Conservation (phyloP, 2,888 invertebrate genomes). For the Bellardia bayeri region DNA sequence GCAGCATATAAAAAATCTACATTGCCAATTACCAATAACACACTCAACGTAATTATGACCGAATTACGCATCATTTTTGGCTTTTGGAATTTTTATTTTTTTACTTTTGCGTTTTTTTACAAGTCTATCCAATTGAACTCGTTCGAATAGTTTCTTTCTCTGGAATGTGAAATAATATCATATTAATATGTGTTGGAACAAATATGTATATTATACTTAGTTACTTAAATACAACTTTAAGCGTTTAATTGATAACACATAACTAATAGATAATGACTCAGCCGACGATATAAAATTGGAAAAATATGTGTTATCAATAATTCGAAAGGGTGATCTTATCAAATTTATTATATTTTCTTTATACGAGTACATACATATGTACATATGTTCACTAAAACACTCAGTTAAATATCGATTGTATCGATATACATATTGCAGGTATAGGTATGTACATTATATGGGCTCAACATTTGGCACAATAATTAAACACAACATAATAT, state of each 20-base stretch:
- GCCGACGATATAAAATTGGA: background rate
- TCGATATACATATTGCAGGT: no score
- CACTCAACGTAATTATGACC: background rate
- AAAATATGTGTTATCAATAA: slow-evolving; percentile 16
- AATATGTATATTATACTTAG: background rate
- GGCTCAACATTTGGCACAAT: no score
- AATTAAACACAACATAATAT: no score
- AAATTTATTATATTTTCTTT: slow-evolving; percentile 5
- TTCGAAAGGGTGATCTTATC: slow-evolving; percentile 9
- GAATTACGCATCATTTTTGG: slow-evolving; percentile 7
- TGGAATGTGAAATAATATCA: background rate
- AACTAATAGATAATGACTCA: slow-evolving; percentile 43
- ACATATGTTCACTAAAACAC: background rate
- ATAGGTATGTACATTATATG: no score
- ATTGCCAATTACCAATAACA: background rate
- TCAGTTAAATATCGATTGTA: background rate
- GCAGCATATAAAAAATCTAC: background rate
- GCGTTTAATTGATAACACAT: slow-evolving; percentile 23
- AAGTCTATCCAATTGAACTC: background rate
- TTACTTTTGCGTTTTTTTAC: background rate
- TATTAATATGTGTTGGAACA: background rate
- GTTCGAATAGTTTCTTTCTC: background rate
- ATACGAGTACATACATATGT: no score
- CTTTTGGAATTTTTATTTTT: background rate
- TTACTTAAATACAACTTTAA: background rate